These are phyloP conservation scores for Lepilemur ruficaudatus DNA, from an alignment of 2,797 vertebrate genomes.

Conservation along the genomic window DNA sequence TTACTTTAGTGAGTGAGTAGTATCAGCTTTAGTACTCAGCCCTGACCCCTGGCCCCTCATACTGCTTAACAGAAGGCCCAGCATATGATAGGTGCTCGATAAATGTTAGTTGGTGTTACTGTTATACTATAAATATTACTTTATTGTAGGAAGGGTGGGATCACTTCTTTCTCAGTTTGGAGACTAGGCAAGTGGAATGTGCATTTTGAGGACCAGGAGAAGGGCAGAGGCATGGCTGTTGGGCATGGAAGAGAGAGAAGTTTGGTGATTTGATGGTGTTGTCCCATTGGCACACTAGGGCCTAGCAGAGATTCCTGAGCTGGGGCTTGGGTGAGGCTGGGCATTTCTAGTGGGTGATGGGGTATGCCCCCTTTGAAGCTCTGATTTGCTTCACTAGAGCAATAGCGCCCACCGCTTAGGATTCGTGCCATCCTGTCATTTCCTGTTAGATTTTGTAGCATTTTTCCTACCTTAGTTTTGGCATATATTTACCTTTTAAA, in stretches of 20 bases:
- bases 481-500: slow-evolving; percentile 43
- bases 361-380: not conserved
- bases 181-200: not conserved
- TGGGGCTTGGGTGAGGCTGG: not conserved
- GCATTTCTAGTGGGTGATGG: not conserved
- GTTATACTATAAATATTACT: not conserved
- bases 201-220: not conserved
- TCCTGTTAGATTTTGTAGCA: slow-evolving; percentile 33
- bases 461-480: not conserved
- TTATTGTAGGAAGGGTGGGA: not conserved
- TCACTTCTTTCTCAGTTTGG: not conserved
- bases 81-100: not conserved
- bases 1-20: not conserved
- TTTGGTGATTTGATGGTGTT: not conserved
- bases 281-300: not conserved
- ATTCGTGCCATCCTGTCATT: not conserved
- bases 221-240: not conserved
- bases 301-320: not conserved
- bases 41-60: not conserved
- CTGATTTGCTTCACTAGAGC: not conserved
- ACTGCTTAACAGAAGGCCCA: slow-evolving; percentile 36
- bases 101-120: not conserved
- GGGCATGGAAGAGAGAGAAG: not conserved
- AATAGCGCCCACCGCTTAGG: not conserved
- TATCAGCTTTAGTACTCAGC: not conserved